Evolutionary conservation across 2,888 invertebrate genomes (phyloP), one percentile per base, ranked within the genome.

Genomic region (Koerneria pararmatus): DNA sequence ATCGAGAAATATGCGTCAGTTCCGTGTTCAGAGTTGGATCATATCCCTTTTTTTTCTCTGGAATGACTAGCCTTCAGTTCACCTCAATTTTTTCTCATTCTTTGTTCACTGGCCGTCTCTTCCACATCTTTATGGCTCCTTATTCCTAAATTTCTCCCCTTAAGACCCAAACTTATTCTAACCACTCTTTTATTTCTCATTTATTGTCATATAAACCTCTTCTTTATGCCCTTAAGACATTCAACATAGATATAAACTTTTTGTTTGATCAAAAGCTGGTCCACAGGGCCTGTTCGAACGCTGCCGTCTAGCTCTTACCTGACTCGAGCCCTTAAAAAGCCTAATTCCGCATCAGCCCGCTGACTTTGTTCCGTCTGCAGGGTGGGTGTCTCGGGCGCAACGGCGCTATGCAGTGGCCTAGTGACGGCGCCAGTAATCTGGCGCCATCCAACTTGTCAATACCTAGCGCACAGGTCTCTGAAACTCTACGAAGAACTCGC

Each of bases 401-500:
- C 91, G 0, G 91, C 91, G 89, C 89, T 90, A 82, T 76, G 72
- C 15, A 79, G 82, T 22, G 93, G 93, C 0, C 85, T 93, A 35
- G 89, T 93, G 15, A 91, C 92, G 1, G 74, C 79, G 0, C 80
- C 78, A 1, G 89, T 90, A 24, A 91, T 93, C 80, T 93, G 93
- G 83, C 91, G 91, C 51, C 77, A 82, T 60, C 61, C 72, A 24
- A 71, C 74, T 19, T 72, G 78, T n/a, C 78, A 78, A 54, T 51
- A 67, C 76, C 86, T 93, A 63, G 89, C 92, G 0, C 90, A 91
- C 82, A 89, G 90, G 34, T 92, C 92, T 41, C 89, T 91, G 66
- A 87, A 86, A 31, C 84, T 90, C n/a, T 89, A 89, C 75, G 88
- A 90, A 83, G 88, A 90, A 62, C 84, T 94, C 63, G 90, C 91